These are phyloP conservation scores for Psix sp. DNA, from an alignment of 1,140 invertebrate genomes.

Conservation along the genomic window DNA sequence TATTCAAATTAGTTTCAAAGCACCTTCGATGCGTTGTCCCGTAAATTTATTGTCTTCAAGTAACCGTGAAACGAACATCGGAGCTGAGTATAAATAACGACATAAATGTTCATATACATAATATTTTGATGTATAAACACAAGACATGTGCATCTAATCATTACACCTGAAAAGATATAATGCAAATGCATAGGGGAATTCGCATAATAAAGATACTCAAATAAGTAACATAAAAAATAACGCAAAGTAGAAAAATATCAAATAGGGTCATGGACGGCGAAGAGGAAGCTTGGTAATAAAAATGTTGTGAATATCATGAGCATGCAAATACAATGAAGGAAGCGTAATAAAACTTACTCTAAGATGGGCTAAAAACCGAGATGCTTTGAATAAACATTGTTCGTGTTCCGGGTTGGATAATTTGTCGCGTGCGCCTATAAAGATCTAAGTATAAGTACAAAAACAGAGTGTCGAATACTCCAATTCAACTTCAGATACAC, in stretches of 20 bases:
- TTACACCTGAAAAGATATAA: constrained; percentile 46
- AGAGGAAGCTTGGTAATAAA: constrained; percentile 35
- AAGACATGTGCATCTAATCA: constrained; percentile 48
- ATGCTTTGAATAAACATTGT: constrained; percentile 17
- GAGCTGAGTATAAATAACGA: constrained; percentile 40
- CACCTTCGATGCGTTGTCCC: constrained; percentile 9
- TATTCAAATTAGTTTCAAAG: constrained; percentile 7
- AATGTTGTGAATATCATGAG: constrained; percentile 45
- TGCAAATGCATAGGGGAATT: constrained; percentile 7
- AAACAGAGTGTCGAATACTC: no score
- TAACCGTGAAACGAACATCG: constrained; percentile 35
- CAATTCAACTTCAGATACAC: no score
- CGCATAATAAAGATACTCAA: constrained; percentile 37
- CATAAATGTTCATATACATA: constrained; percentile 25
- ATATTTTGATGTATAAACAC: constrained; percentile 41
- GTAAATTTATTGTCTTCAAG: constrained; percentile 32
- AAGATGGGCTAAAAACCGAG: constrained; percentile 16
- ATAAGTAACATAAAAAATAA: constrained; percentile 47
- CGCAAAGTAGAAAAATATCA: constrained; percentile 41
- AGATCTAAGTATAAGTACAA: no score
- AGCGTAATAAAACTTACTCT: constrained; percentile 45
- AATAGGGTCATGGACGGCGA: constrained; percentile 26
- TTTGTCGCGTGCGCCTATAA: no score
- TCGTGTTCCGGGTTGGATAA: no score
- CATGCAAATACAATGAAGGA: constrained; percentile 49